phyloP scores from a whole-genome alignment of 2,113 vertebrate species.

The Chaetorhynchus papuensis region DNA sequence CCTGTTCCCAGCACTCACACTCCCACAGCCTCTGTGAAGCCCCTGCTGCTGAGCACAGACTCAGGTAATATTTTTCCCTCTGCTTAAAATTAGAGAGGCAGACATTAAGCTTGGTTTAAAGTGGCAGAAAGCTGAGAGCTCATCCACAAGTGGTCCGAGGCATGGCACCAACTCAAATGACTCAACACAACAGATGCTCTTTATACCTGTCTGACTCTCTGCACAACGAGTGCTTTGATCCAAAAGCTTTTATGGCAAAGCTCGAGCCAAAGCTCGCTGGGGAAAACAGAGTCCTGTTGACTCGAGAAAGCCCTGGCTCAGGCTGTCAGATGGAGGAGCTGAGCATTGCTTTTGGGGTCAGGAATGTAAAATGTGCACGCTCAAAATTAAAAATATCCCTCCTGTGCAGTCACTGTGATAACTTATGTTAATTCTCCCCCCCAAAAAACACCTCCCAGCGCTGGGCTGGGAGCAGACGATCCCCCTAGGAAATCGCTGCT shows the following conservation, averaged over 20 bases:
- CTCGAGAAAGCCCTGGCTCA: background rate
- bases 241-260: background rate
- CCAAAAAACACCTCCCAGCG: background rate
- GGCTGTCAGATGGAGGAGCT: background rate
- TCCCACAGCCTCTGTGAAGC: background rate
- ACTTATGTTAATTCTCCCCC: background rate
- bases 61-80: background rate
- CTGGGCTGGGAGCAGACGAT: background rate
- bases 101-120: background rate
- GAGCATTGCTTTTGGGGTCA: background rate
- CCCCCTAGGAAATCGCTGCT: background rate
- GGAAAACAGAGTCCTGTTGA: background rate
- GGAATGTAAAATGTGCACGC: background rate
- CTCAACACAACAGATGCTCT: constrained; percentile 38
- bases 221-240: background rate
- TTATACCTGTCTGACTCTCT: background rate
- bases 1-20: background rate
- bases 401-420: background rate
- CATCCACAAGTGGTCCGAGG: background rate
- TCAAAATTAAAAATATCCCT: background rate
- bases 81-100: background rate
- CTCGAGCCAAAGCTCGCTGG: background rate
- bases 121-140: background rate
- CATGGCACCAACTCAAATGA: background rate
- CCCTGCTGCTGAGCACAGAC: rapidly evolving